Base-by-base conservation (phyloP, 2,113 vertebrate genomes). In the Phodopus roborovskii region DNA sequence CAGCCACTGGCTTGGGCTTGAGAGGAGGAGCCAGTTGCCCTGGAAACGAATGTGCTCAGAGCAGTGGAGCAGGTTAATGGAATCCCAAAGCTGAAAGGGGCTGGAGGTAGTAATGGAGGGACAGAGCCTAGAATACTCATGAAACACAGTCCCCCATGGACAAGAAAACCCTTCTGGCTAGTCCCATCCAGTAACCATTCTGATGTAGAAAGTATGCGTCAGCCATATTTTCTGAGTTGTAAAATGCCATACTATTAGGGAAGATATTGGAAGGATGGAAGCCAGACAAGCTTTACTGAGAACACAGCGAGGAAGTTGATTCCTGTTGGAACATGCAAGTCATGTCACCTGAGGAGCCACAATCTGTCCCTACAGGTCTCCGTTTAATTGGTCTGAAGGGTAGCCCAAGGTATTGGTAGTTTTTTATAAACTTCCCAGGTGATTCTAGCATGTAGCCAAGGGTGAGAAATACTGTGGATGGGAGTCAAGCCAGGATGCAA, bases 321-420 rank as follows among this genome's bases (percentile, higher is more conserved):
- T 84, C 84, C 88, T 50, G 0, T 75, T 79, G 82, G 88, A 90
- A 62, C 15, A n/a, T 91, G 48, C 62, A 73, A 66, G 58, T 78
- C 56, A 81, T 66, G 56, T 77, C 60, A 82, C 58, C 82, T 26
- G 16, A 56, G 66, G 56, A 96, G 68, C 22, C 48, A 22, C 42
- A 26, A 12, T 9, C 28, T 3, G 60, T 24, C 73, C 66, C 60
- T 82, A 62, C 36, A 93, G 71, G 45, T 78, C 20, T 58, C 50
- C 45, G 50, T 86, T 78, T 92, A 94, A 92, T 75, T 93, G 91
- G 42, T 64, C 84, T 84, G 56, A 64, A 92, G 88, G 5, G 20
- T 10, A 19, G 9, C 53, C 39, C 50, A 20, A 56, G 90, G 53
- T 8, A 28, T 24, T 58, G 81, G 45, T 22, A 28, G 36, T 5